phyloP scores from a whole-genome alignment of 2,797 vertebrate species.

The Channa striata region DNA sequence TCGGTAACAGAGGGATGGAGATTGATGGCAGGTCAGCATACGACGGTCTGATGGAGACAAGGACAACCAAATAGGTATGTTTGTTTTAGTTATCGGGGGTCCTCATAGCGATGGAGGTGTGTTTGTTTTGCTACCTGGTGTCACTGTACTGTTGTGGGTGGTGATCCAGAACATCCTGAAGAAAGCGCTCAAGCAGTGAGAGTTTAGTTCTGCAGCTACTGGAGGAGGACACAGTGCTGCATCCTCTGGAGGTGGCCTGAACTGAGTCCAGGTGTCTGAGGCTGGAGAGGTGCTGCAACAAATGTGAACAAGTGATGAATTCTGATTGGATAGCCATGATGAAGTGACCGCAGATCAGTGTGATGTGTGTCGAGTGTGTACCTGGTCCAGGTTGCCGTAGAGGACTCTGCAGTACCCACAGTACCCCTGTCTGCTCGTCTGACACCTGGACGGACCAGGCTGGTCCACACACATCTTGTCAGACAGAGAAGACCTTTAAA shows the following conservation, averaged over 20 bases:
- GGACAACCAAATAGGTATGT: background rate
- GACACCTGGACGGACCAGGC: slow-evolving; percentile 73
- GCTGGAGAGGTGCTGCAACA: slow-evolving; percentile 90
- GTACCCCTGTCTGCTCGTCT: slow-evolving; percentile 88
- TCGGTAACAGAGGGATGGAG: slow-evolving; percentile 70
- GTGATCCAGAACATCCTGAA: slow-evolving; percentile 92
- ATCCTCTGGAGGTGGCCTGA: slow-evolving; percentile 59
- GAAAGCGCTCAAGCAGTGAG: slow-evolving; percentile 92
- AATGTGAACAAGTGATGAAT: background rate
- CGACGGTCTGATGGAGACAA: slow-evolving; percentile 80
- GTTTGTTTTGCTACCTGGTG: slow-evolving; percentile 81
- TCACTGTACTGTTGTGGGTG: slow-evolving; percentile 90
- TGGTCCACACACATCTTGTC: slow-evolving; percentile 79
- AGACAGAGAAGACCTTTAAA: slow-evolving; percentile 26
- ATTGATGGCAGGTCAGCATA: slow-evolving; percentile 86
- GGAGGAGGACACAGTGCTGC: slow-evolving; percentile 60
- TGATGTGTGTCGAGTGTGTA: slow-evolving; percentile 49
- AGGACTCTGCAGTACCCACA: slow-evolving; percentile 92
- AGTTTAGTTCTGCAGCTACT: slow-evolving; percentile 23
- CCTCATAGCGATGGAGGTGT: background rate
- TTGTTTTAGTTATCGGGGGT: background rate
- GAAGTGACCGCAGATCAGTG: background rate
- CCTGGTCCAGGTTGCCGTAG: slow-evolving; percentile 92
- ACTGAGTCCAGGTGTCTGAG: slow-evolving; percentile 88
- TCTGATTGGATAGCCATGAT: slow-evolving; percentile 2